Percentiles rank a stretch among this genome's conserved stretches.
Evolutionary conservation across 2,888 invertebrate species (phyloP).

Genomic region (Scaptodrosophila latifasciaeformis): DNA sequence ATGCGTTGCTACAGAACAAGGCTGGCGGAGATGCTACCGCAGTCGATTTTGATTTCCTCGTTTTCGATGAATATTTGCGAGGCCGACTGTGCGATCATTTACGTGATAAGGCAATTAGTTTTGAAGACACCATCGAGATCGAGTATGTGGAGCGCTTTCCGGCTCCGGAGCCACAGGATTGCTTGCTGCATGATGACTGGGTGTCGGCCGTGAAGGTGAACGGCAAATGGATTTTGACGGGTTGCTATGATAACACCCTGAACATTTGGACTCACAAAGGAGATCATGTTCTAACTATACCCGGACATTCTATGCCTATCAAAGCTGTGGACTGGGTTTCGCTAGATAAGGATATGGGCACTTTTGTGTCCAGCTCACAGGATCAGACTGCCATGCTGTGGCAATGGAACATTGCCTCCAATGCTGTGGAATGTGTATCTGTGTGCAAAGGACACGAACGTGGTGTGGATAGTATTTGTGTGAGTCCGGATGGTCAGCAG

Average conservation of each 20-base stretch:
- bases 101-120: slow-evolving; percentile 83
- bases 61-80: slow-evolving; percentile 86
- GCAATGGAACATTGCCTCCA: slow-evolving; percentile 86
- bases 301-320: slow-evolving; percentile 90
- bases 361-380: slow-evolving; percentile 89
- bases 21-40: slow-evolving; percentile 16
- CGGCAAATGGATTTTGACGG: slow-evolving; percentile 88
- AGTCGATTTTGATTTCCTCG: slow-evolving; percentile 90
- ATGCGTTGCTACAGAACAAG: slow-evolving; percentile 79
- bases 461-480: slow-evolving; percentile 90
- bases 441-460: slow-evolving; percentile 93
- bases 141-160: slow-evolving; percentile 94
- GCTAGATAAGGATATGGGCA: slow-evolving; percentile 79
- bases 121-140: slow-evolving; percentile 89
- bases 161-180: slow-evolving; percentile 93
- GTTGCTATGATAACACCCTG: slow-evolving; percentile 94
- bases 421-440: slow-evolving; percentile 86
- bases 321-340: slow-evolving; percentile 93
- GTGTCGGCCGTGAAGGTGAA: slow-evolving; percentile 88
- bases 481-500: slow-evolving; percentile 80
- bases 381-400: slow-evolving; percentile 94
- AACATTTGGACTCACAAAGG: slow-evolving; percentile 93
- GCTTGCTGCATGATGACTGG: slow-evolving; percentile 97
- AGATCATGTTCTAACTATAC: slow-evolving; percentile 87
- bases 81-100: slow-evolving; percentile 82